phyloP scores from a whole-genome alignment of 2,888 invertebrate species.

The Miltochrista miniata region DNA sequence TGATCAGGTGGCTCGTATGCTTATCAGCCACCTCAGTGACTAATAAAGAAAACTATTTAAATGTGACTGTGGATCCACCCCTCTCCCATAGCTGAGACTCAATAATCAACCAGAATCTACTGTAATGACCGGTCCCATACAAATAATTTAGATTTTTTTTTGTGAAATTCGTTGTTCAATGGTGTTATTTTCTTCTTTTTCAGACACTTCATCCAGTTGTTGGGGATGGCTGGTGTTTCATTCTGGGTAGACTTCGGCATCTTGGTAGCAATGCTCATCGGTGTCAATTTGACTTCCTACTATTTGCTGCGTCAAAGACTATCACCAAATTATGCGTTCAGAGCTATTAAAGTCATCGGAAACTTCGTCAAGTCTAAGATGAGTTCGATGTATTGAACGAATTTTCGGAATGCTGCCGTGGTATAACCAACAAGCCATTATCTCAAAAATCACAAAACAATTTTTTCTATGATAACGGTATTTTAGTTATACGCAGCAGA shows the following conservation, averaged over 20 bases:
- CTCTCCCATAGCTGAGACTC: too few relatives aligned
- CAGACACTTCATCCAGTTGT: constrained; percentile 88
- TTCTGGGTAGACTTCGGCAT: constrained; percentile 87
- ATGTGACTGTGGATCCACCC: too few relatives aligned
- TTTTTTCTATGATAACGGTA: background rate
- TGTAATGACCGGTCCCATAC: too few relatives aligned
- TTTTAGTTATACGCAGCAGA: constrained; percentile 2
- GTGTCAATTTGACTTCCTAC: constrained; percentile 87
- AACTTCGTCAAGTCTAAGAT: constrained; percentile 87
- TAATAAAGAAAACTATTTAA: too few relatives aligned
- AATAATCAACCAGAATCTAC: too few relatives aligned
- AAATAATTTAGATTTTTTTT: too few relatives aligned
- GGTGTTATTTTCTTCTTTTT: constrained; percentile 6
- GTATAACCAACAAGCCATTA: too few relatives aligned
- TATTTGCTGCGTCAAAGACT: constrained; percentile 89
- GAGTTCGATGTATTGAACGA: constrained; percentile 45
- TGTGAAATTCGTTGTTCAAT: too few relatives aligned
- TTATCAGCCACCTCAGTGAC: too few relatives aligned
- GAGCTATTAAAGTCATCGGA: constrained; percentile 87
- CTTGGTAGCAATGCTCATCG: constrained; percentile 83
- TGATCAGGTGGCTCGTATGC: too few relatives aligned
- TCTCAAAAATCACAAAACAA: too few relatives aligned
- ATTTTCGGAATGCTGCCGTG: too few relatives aligned
- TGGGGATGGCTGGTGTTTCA: constrained; percentile 88
- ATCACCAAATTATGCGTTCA: constrained; percentile 87